Conservation (phyloP, 2,113 vertebrate genomes). For the Coryphaenoides rupestris region DNA sequence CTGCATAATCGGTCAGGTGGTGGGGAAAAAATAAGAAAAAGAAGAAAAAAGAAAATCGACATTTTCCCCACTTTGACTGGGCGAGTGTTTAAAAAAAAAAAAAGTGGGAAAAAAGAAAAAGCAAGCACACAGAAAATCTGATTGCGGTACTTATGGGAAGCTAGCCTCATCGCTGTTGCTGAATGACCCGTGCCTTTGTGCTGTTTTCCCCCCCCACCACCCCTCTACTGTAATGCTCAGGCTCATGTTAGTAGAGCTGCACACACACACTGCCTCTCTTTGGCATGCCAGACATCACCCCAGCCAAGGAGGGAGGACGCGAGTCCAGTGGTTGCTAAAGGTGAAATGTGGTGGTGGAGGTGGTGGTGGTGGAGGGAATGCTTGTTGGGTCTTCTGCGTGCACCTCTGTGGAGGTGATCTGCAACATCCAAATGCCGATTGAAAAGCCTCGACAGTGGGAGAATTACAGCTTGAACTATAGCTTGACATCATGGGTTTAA, state of each 20-base stretch:
- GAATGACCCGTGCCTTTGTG: conserved; percentile 45
- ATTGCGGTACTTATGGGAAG: conserved; percentile 53
- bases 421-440: too few relatives aligned
- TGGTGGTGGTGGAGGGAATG: too few relatives aligned
- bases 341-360: too few relatives aligned
- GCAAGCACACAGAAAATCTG: conserved; percentile 44
- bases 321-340: too few relatives aligned
- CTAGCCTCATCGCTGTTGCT: conserved; percentile 33
- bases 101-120: conserved; percentile 41
- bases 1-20: conserved; percentile 55
- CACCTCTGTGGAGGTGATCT: too few relatives aligned
- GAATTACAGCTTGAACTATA: too few relatives aligned
- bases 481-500: too few relatives aligned
- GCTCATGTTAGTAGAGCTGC: conserved; percentile 41
- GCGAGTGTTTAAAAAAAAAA: conserved; percentile 37
- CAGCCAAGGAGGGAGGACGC: conserved; percentile 7
- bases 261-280: conserved; percentile 42
- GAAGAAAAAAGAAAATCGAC: conserved; percentile 27
- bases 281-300: conserved; percentile 28
- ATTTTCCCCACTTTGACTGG: conserved; percentile 47
- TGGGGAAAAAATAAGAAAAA: too few relatives aligned
- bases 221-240: conserved; percentile 24
- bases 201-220: conserved; percentile 9
- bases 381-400: too few relatives aligned
- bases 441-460: too few relatives aligned